Base-by-base conservation (phyloP, 2,113 vertebrate genomes). In the Phaethon lepturus region DNA sequence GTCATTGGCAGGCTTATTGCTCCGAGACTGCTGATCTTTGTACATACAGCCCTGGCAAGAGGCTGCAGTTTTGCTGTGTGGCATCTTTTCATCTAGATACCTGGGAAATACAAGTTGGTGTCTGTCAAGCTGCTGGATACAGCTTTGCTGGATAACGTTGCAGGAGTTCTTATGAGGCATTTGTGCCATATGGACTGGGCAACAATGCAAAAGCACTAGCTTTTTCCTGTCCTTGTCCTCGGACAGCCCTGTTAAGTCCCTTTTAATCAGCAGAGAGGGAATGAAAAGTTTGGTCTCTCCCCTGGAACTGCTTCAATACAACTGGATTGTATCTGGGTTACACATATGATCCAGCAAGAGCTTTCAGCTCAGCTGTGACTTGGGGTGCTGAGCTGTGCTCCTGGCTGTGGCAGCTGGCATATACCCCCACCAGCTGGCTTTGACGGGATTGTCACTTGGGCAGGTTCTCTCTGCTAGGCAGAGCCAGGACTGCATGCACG, bases 201-300 rank as follows among this genome's bases (percentile, higher is more conserved):
- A 86, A 75, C 55, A 93, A 86, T 72, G 66, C 66, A 93, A 88
- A 85, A 63, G 35, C 79, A 53, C 59, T 33, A 1, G 13, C 50
- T 88, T 94, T 85, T 55, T 82, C 82, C 68, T 85, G 62, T 78
- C 68, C 58, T 91, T 91, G 89, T 95, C 84, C 80, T 53, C 49
- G 87, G 38, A 60, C 52, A 95, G 73, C 69, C 91, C 45, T 50
- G 81, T n/a, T 85, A 64, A 68, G 66, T 92, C 77, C 33, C 45
- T 94, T 93, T 75, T 62, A 72, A 76, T 85, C 80, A 93, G 74
- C n/a, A 73, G 13, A 64, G 28, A 74, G 47, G 50, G 56, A 85
- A 75, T 6, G 8, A 71, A 44, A 66, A 69, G 24, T 87, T 81
- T 68, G 29, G 40, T 78, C 1, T 86, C n/a, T 60, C 13, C 45